Conservation (phyloP, 2,797 vertebrate genomes). For the Gambusia yucatana region DNA sequence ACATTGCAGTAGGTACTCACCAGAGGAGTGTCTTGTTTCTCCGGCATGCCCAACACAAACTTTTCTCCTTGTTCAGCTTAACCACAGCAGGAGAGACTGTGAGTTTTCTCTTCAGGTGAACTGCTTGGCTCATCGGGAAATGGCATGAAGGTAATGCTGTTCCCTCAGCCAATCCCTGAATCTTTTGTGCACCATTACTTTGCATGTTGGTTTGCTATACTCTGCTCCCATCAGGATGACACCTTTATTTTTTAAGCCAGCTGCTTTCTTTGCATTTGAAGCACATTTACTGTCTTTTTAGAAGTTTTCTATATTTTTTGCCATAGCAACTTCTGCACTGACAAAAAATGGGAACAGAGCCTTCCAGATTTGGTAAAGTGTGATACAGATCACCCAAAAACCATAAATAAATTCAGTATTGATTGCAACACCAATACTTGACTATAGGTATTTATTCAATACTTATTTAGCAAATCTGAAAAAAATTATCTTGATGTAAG, state of each 20-base stretch:
- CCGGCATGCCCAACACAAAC: conserved; percentile 61
- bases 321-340: neutral
- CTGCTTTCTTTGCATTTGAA: neutral
- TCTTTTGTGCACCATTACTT: conserved; percentile 24
- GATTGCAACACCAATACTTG: neutral
- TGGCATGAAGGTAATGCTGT: conserved; percentile 41
- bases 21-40: conserved; percentile 68
- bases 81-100: conserved; percentile 29
- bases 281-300: neutral
- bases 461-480: neutral
- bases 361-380: neutral
- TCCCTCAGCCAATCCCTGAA: conserved; percentile 41
- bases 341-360: neutral
- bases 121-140: conserved; percentile 46
- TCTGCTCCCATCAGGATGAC: conserved; percentile 29
- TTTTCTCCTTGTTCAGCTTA: conserved; percentile 29
- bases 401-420: neutral
- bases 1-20: conserved; percentile 58
- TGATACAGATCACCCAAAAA: neutral
- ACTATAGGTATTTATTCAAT: neutral
- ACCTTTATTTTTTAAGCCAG: neutral
- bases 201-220: conserved; percentile 50
- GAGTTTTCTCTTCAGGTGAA: conserved; percentile 27
- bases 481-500: neutral
- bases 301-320: neutral